A percentile compares a stretch with the other conserved stretches of the same genome.
These are phyloP conservation scores for Gorsachius magnificus DNA, from an alignment of 2,797 vertebrate species.

Conservation along the genomic window DNA sequence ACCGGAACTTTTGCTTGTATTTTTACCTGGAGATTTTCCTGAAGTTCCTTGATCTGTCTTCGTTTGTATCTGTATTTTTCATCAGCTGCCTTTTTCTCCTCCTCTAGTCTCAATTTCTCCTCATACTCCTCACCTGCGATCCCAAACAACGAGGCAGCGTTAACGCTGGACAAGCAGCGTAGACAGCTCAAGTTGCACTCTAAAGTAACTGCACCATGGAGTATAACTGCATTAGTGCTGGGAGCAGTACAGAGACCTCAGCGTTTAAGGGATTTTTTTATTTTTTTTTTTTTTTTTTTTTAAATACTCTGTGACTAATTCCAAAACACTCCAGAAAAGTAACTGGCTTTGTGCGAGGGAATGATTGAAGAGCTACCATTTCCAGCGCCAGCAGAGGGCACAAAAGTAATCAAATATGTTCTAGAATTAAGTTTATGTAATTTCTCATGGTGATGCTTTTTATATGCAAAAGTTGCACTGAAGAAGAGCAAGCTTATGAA, in stretches of 20 bases:
- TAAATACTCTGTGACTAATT: neutral
- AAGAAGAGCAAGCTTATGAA: neutral
- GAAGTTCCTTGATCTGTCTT: conserved; percentile 82
- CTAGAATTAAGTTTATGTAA: neutral
- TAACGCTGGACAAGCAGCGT: neutral
- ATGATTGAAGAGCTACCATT: neutral
- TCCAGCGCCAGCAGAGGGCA: conserved; percentile 51
- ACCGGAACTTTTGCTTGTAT: neutral
- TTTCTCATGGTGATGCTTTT: neutral
- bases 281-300: neutral
- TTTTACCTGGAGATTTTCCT: conserved; percentile 86
- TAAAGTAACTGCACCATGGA: neutral
- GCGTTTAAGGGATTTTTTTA: neutral
- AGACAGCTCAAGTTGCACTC: neutral
- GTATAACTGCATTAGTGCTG: neutral
- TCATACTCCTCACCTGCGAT: conserved; percentile 84
- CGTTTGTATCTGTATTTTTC: conserved; percentile 81
- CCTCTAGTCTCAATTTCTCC: conserved; percentile 84
- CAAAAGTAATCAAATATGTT: neutral
- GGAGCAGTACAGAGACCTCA: neutral
- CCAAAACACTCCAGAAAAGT: neutral
- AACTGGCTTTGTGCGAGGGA: neutral
- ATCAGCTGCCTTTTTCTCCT: conserved; percentile 79
- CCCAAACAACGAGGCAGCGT: conserved; percentile 12
- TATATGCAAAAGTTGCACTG: neutral